These are phyloP conservation scores for Acromyrmex heyeri DNA, from an alignment of 1,140 invertebrate species.

Conservation along the genomic window DNA sequence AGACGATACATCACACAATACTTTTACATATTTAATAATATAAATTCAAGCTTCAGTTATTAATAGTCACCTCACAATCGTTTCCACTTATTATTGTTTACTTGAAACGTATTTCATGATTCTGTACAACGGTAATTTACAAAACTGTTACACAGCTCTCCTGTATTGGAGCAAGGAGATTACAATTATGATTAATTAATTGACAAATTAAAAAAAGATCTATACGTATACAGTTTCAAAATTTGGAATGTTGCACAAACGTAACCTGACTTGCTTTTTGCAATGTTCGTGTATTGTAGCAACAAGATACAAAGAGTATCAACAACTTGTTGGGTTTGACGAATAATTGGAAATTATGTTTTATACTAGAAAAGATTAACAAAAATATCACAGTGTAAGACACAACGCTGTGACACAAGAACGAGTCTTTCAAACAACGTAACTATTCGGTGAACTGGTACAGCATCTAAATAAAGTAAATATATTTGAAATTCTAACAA, in stretches of 20 bases:
- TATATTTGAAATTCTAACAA: constrained; percentile 58
- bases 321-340: constrained; percentile 59
- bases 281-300: constrained; percentile 26
- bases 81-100: constrained; percentile 65
- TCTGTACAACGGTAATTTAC: constrained; percentile 80
- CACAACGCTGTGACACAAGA: constrained; percentile 80
- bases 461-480: constrained; percentile 45
- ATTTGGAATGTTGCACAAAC: constrained; percentile 58
- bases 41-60: constrained; percentile 78
- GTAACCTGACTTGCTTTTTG: constrained; percentile 60
- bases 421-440: constrained; percentile 54
- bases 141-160: constrained; percentile 70
- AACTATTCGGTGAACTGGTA: constrained; percentile 62
- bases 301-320: constrained; percentile 61
- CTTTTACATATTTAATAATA: constrained; percentile 80
- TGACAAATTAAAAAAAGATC: neutral
- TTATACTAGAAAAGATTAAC: constrained; percentile 76
- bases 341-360: constrained; percentile 48
- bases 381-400: constrained; percentile 84
- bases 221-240: neutral
- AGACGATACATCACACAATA: constrained; percentile 84
- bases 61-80: constrained; percentile 71
- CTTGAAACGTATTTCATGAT: constrained; percentile 70
- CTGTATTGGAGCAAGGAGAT: constrained; percentile 71
- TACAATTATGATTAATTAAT: constrained; percentile 39